Base-by-base conservation (phyloP, 1,140 invertebrate genomes). In the Calliopsis andreniformis region DNA sequence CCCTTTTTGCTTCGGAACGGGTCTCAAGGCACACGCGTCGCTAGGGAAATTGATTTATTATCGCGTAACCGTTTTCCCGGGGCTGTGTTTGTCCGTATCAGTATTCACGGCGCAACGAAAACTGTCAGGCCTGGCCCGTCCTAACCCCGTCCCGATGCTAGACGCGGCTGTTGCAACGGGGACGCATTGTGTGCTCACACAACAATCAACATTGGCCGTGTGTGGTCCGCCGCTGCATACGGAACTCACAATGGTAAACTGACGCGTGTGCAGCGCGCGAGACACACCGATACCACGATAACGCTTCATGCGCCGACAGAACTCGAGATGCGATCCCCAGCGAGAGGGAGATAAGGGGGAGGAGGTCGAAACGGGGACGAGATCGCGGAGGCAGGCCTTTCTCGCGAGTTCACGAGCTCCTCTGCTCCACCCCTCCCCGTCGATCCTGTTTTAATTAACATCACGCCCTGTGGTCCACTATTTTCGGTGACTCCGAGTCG, bases 191-290 rank as follows among this genome's bases (percentile, higher is more conserved):
- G 84, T 86, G 84, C 85, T 86, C 81, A 79, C 83, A 77, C 85
- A 85, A 89, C 86, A 87, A 86, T 89, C 85, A 88, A 89, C 87
- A 88, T 78, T 81, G 80, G 73, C 82, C 80, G 79, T 80, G 86
- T 81, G 79, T 39, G 49, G 51, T 2, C 28, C 84, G 76, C 68
- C 83, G 75, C 82, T 81, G 78, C 83, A 83, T 78, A 84, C 82
- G 63, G 62, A 42, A 12, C 20, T 23, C 39, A 85, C 86, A 89
- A 85, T 80, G 79, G 67, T 80, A 84, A 82, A 85, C 76, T 77
- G 77, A 61, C 49, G 63, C 63, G 49, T 51, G 53, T 43, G 64
- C 35, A 30, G 30, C 32, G 66, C 62, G 43, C 18, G 28, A 18
- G 18, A 68, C 56, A 70, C 39, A 63, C 55, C 45, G 62, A 73